Conservation (phyloP, 2,888 invertebrate species). For the Tetrapedia diversipes region DNA sequence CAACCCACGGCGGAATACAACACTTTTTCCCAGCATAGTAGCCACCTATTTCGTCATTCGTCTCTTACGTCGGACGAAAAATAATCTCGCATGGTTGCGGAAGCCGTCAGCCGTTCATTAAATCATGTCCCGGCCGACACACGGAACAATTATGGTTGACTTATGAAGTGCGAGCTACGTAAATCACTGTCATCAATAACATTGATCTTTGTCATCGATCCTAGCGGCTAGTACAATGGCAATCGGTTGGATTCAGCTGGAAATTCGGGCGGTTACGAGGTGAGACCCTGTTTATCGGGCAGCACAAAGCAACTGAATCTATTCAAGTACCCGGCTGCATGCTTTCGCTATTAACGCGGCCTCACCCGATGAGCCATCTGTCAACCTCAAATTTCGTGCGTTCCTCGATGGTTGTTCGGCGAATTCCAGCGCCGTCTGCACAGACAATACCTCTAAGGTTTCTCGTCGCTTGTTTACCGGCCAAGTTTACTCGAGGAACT, state of each 20-base stretch:
- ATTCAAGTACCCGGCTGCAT: slow-evolving; percentile 58
- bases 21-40: no score
- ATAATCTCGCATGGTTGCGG: no score
- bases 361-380: slow-evolving; percentile 56
- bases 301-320: slow-evolving; percentile 64
- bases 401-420: slow-evolving; percentile 45
- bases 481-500: slow-evolving; percentile 57
- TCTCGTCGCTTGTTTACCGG: slow-evolving; percentile 53
- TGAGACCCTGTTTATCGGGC: slow-evolving; percentile 46
- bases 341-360: slow-evolving; percentile 58
- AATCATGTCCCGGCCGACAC: background rate
- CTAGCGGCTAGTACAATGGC: slow-evolving; percentile 41
- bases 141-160: slow-evolving; percentile 26
- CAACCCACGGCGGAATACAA: no score
- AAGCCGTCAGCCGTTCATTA: no score
- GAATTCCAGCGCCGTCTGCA: slow-evolving; percentile 54
- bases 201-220: slow-evolving; percentile 43
- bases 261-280: slow-evolving; percentile 54
- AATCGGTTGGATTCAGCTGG: slow-evolving; percentile 23
- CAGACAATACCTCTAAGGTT: slow-evolving; percentile 55
- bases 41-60: slow-evolving; percentile 16
- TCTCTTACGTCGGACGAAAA: background rate
- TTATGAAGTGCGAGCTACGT: background rate
- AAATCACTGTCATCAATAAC: slow-evolving; percentile 48
- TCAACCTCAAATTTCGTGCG: slow-evolving; percentile 61